A percentile compares a stretch with the other conserved stretches of the same genome.
Conservation (phyloP, 2,797 vertebrate species). For the Todus mexicanus region DNA sequence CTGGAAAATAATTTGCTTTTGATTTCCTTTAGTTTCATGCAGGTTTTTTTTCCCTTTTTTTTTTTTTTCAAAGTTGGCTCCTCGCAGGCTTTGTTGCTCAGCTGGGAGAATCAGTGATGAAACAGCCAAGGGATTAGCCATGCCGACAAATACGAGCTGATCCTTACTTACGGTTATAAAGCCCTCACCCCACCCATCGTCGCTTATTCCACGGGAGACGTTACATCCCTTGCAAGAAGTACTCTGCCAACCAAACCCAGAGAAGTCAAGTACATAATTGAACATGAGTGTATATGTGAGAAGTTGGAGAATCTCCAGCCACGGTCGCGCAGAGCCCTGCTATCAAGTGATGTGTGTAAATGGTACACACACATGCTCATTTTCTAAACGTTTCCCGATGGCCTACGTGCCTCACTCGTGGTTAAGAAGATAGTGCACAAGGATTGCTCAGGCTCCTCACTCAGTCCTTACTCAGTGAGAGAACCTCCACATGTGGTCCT, state of each 20-base stretch:
- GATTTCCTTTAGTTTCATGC: slow-evolving; percentile 67
- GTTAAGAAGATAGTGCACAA: neutral
- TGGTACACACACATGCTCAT: accelerated
- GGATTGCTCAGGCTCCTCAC: neutral
- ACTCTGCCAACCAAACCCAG: neutral
- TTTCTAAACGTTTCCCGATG: neutral
- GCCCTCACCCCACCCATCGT: neutral
- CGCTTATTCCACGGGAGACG: neutral
- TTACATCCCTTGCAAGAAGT: neutral
- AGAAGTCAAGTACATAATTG: neutral
- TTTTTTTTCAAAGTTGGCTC: slow-evolving; percentile 18
- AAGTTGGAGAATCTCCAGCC: neutral
- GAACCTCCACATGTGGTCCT: neutral
- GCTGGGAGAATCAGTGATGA: slow-evolving; percentile 7
- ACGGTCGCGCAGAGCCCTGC: neutral
- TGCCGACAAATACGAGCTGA: neutral
- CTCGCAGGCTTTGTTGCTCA: slow-evolving; percentile 47
- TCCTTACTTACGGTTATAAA: slow-evolving; percentile 19
- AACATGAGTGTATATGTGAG: neutral
- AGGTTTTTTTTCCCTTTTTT: neutral
- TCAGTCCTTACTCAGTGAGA: neutral
- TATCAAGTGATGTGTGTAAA: neutral
- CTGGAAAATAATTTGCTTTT: slow-evolving; percentile 82
- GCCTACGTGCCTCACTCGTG: neutral
- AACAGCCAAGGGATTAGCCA: slow-evolving; percentile 25